Evolutionary conservation across 1,140 invertebrate species (phyloP), one percentile per base, ranked within the genome.

Genomic region (Onthophagus taurus): DNA sequence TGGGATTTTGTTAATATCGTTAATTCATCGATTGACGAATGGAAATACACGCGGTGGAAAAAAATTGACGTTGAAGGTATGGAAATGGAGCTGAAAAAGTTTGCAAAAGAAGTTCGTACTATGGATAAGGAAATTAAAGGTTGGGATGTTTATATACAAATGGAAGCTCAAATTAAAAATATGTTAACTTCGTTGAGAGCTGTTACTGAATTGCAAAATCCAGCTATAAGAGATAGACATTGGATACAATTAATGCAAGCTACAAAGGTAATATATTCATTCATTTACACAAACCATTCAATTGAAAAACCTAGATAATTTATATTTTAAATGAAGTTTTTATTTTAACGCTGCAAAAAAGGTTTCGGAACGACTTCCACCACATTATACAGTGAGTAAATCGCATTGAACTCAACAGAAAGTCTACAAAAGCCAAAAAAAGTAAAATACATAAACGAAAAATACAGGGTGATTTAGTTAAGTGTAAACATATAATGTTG

Each of bases 31-130:
- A 80, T 96, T 38, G 76, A 88, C 39, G 83, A 89, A 61, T 96
- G 92, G 91, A 91, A 94, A 61, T 85, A 77, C 18, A 95, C 90
- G 0, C 76, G 79, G 0, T 96, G 92, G 92, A 85, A 85, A 57
- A 85, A 88, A 55, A 88, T 96, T 41, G 89, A 96, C 57, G 85
- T 92, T 0, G 93, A 97, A 58, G 77, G 77, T 31, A 92, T 96
- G 85, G 92, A 96, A 60, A 81, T 89, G 58, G 89, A 95, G 57
- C 90, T 89, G 62, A 96, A 95, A 61, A 84, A 85, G 52, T 86
- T 94, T 60, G 80, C 82, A 1, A 89, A 89, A 54, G 87, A 92
- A 58, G 59, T 91, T 16, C 74, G 83, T 64, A 76, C 76, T 8
- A 66, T 96, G 44, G 91, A 95, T 61, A 95, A 93, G 59, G 86